phyloP scores from a whole-genome alignment of 2,797 vertebrate genomes.

The Rhabdophis nuchalis region DNA sequence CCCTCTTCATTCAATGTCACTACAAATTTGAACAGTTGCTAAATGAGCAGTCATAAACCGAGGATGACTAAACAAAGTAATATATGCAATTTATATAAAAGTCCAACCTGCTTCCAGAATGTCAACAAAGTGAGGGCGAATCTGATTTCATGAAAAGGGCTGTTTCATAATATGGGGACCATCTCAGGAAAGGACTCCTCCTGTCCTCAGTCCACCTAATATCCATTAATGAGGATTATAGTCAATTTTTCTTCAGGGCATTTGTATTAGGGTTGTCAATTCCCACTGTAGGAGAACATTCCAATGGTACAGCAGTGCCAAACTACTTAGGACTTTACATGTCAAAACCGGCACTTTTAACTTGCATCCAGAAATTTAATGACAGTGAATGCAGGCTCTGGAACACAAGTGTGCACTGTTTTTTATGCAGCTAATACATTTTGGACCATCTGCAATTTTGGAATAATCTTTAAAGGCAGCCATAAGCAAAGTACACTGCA shows the following conservation, averaged over 20 bases:
- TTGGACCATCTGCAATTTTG: background rate
- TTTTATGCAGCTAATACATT: background rate
- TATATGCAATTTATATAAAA: background rate
- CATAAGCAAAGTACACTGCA: background rate
- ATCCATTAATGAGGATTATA: background rate
- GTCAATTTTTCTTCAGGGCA: background rate
- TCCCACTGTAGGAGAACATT: background rate
- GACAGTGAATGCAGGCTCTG: background rate
- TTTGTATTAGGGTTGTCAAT: background rate
- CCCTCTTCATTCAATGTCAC: background rate
- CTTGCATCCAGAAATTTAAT: background rate
- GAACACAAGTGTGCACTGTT: background rate
- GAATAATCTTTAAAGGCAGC: background rate
- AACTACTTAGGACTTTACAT: background rate
- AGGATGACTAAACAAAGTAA: background rate
- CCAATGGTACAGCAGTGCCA: background rate
- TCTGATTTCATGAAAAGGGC: background rate
- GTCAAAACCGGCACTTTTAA: background rate
- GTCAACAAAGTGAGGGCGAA: background rate
- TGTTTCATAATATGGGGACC: background rate
- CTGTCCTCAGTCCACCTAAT: background rate
- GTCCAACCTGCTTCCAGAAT: background rate
- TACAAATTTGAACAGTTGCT: background rate
- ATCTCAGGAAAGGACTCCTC: background rate
- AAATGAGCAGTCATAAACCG: background rate